These are phyloP conservation scores for Chionodraco myersi DNA, from an alignment of 2,113 vertebrate species.

Conservation along the genomic window DNA sequence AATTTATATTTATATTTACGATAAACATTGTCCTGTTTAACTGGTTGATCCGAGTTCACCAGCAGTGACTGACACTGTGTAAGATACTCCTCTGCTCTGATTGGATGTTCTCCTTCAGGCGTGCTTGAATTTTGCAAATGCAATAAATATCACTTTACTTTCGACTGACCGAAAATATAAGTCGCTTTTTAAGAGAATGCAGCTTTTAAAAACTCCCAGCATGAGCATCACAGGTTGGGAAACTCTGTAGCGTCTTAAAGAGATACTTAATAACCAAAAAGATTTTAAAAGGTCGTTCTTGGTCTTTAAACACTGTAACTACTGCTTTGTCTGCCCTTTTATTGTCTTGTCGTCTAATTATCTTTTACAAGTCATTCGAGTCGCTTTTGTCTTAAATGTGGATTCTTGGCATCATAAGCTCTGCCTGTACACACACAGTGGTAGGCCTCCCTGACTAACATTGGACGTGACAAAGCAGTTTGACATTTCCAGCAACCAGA, in stretches of 20 bases:
- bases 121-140: too few species aligned
- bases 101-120: too few species aligned
- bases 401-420: conserved; percentile 5
- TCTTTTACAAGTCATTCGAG: background rate
- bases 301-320: background rate
- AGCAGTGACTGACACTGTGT: too few species aligned
- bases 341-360: background rate
- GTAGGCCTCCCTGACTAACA: conserved; percentile 73
- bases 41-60: too few species aligned
- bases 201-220: background rate
- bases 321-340: background rate
- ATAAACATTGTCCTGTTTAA: too few species aligned
- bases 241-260: background rate
- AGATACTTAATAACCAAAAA: background rate
- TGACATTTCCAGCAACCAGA: conserved; percentile 85
- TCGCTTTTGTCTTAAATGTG: background rate
- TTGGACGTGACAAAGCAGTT: conserved; percentile 83
- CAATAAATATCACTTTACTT: too few species aligned
- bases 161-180: too few species aligned
- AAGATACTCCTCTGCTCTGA: too few species aligned
- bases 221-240: background rate
- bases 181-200: too few species aligned
- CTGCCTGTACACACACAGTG: conserved; percentile 33
- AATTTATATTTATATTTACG: too few species aligned
- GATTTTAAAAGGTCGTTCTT: background rate